Evolutionary conservation across 2,888 invertebrate genomes (phyloP).

Genomic region (Hecatera dysodea): DNA sequence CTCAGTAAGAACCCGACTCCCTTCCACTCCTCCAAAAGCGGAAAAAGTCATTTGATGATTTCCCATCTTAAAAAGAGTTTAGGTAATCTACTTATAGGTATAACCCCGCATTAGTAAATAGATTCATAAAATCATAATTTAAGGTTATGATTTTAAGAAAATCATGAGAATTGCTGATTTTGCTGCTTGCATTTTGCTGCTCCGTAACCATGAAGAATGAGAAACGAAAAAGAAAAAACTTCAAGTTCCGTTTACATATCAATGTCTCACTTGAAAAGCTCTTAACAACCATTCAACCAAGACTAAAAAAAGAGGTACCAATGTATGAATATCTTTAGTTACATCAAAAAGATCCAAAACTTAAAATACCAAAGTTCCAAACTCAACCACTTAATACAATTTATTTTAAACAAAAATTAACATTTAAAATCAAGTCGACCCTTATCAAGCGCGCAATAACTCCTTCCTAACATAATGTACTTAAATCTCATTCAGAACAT

Average conservation of each 20-base stretch:
- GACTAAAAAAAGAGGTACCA: constrained; percentile 5
- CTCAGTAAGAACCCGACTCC: too few species aligned
- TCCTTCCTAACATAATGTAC: constrained; percentile 65
- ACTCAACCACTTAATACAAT: constrained; percentile 52
- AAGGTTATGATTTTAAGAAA: too few species aligned
- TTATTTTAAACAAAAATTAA: constrained; percentile 62
- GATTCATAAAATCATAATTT: too few species aligned
- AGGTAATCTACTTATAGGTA: too few species aligned
- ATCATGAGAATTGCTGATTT: neutral
- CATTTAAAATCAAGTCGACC: constrained; percentile 64
- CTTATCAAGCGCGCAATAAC: constrained; percentile 65
- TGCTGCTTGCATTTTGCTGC: too few species aligned
- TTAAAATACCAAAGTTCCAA: constrained; percentile 22
- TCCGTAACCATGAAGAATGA: neutral
- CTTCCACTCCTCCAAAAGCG: too few species aligned
- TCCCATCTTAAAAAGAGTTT: too few species aligned
- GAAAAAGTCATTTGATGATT: too few species aligned
- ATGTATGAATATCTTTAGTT: neutral
- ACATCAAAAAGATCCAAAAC: constrained; percentile 27
- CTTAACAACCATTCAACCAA: constrained; percentile 8
- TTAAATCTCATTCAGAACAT: constrained; percentile 75
- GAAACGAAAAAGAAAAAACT: neutral
- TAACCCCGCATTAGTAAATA: too few species aligned
- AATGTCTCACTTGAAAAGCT: constrained; percentile 10
- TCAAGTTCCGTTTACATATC: constrained; percentile 6